These are phyloP conservation scores for Ecdyonurus torrentis DNA, from an alignment of 2,888 invertebrate species.

Conservation along the genomic window DNA sequence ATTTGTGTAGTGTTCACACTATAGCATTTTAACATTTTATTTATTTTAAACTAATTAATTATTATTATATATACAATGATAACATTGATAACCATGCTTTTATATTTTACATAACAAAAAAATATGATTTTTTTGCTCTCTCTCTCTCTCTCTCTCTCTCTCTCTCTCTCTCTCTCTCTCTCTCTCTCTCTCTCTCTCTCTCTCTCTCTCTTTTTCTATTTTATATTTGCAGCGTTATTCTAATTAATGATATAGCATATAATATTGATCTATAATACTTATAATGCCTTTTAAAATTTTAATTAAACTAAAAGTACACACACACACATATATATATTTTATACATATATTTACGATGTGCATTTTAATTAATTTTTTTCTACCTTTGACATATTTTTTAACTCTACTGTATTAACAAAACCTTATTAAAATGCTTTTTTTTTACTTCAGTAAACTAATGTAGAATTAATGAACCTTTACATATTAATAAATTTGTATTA, in stretches of 20 bases:
- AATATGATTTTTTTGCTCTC: not conserved
- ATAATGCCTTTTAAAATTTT: no score
- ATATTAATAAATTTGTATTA: no score
- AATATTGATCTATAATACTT: not conserved
- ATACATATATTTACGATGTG: no score
- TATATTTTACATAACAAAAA: no score
- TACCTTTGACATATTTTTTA: not conserved
- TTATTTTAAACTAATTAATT: no score
- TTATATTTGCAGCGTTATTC: not conserved
- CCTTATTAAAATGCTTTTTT: not conserved
- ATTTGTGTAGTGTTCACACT: no score
- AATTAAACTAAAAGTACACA: no score
- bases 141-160: not conserved
- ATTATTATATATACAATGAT: no score
- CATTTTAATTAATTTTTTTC: not conserved
- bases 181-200: conserved; percentile 6
- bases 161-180: not conserved
- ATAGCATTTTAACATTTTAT: no score
- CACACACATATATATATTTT: no score
- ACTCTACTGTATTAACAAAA: not conserved
- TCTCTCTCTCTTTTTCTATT: not conserved
- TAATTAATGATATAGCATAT: conserved; percentile 1
- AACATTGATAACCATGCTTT: no score
- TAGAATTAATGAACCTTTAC: no score
- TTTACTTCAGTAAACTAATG: not conserved